Percentiles rank a stretch among this genome's conserved stretches.
Evolutionary conservation across 1,140 invertebrate genomes (phyloP).

Genomic region (Cotesia glomerata): DNA sequence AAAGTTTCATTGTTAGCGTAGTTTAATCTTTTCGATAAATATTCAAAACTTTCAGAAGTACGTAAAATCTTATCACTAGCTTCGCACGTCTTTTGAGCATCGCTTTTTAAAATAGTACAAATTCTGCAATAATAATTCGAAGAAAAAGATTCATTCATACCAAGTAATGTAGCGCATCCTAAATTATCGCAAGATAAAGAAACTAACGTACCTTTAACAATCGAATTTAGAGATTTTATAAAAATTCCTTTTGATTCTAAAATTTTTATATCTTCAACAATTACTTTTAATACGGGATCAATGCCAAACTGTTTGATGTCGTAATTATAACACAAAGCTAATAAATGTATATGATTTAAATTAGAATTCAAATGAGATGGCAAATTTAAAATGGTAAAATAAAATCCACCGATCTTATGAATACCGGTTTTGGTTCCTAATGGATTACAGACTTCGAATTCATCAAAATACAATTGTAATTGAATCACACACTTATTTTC

Average conservation of each 20-base stretch:
- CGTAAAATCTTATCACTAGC: conserved; percentile 26
- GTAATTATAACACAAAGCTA: conserved; percentile 31
- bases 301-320: conserved; percentile 32
- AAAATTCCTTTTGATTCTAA: conserved; percentile 29
- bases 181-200: conserved; percentile 36
- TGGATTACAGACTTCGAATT: conserved; percentile 32
- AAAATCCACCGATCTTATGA: conserved; percentile 33
- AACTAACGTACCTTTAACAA: conserved; percentile 29
- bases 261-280: conserved; percentile 34
- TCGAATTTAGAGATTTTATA: conserved; percentile 12
- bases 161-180: conserved; percentile 24
- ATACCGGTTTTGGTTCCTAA: conserved; percentile 27
- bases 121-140: conserved; percentile 34
- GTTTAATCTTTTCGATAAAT: not conserved
- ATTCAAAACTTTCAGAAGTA: not conserved
- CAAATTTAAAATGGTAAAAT: conserved; percentile 19
- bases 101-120: conserved; percentile 27
- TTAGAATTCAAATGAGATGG: conserved; percentile 31
- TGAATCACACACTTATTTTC: no score
- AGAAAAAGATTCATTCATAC: conserved; percentile 27
- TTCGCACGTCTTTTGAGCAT: conserved; percentile 16
- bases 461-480: conserved; percentile 21
- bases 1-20: not conserved
- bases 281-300: conserved; percentile 33
- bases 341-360: conserved; percentile 35